phyloP scores from a whole-genome alignment of 2,113 vertebrate genomes.

The Ophiodon elongatus region DNA sequence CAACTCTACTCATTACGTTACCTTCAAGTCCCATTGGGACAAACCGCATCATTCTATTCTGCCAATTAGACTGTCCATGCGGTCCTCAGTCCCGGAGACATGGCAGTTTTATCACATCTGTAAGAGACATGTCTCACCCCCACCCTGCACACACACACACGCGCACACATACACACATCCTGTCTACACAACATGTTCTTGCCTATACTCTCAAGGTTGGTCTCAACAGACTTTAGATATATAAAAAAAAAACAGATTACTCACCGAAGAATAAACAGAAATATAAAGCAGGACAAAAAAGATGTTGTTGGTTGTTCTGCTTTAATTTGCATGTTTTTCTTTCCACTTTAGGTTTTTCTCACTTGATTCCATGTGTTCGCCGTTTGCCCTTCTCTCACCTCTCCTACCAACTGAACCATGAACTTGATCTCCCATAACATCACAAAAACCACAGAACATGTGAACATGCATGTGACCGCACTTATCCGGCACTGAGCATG shows the following conservation, averaged over 20 bases:
- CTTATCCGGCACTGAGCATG: slow-evolving; percentile 30
- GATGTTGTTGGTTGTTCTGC: not conserved
- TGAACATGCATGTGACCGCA: slow-evolving; percentile 62
- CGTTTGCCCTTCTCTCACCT: accelerated
- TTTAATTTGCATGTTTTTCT: not conserved
- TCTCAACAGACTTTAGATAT: not conserved
- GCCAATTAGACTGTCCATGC: slow-evolving; percentile 57
- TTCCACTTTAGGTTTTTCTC: not conserved
- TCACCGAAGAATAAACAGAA: not conserved
- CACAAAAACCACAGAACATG: slow-evolving; percentile 47
- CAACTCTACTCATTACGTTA: slow-evolving; percentile 61
- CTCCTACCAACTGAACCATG: slow-evolving; percentile 1
- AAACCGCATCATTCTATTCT: slow-evolving; percentile 59
- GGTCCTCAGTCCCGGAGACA: slow-evolving; percentile 17
- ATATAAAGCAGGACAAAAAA: not conserved
- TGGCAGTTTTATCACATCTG: slow-evolving; percentile 70
- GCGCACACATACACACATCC: slow-evolving; percentile 16
- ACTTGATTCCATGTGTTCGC: not conserved
- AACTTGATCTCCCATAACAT: slow-evolving; percentile 23
- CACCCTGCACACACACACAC: slow-evolving; percentile 28
- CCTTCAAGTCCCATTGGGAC: slow-evolving; percentile 40
- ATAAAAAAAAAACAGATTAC: not conserved
- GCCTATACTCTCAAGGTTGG: not conserved
- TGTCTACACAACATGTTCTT: slow-evolving; percentile 35
- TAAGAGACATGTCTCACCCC: slow-evolving; percentile 79